Base-by-base conservation (phyloP, 2,113 vertebrate species). In the Thinocorus orbignyianus region DNA sequence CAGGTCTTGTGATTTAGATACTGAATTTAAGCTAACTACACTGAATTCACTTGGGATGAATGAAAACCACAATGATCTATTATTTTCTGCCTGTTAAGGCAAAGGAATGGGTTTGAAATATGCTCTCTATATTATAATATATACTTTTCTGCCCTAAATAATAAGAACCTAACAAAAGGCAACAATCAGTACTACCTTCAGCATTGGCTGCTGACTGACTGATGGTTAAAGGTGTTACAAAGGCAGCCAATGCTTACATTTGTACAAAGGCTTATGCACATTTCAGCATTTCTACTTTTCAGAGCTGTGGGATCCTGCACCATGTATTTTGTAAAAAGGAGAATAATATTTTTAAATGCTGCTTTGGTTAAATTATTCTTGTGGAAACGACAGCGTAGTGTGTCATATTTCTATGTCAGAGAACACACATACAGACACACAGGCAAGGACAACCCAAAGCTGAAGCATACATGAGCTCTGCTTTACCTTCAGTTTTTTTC, bases 351-450 rank as follows among this genome's bases (percentile, higher is more conserved):
- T 57, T 23, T 2, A 73, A 84, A 71, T 26, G 2, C 1, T 55
- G 6, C 35, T 7, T 51, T 33, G 3, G 3, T 60, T 68, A 44
- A 46, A 39, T 51, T 81, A 82, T 89, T 70, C 18, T 18, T 7
- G 72, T 64, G 13, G 33, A 66, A 61, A 33, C 13, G 58, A 17
- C 3, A 33, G 3, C 24, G 6, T 39, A 39, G 3, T 9, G 6
- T 33, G 16, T 18, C 4, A 0, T 17, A 48, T 73, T 77, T 85
- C 41, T 55, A 0, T 31, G 23, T 37, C 57, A 82, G 39, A 81
- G 30, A 72, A 68, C 11, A 78, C 0, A 0, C 10, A 13, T 57
- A 4, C 17, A 48, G 24, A 37, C 3, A 12, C 28, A 39, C 2
- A 55, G 17, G 3, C 7, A 54, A 90, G 10, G 9, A 19, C 9